Evolutionary conservation across 2,888 invertebrate species (phyloP), one percentile per base, ranked within the genome.

Genomic region (Willowsia nigromaculata): DNA sequence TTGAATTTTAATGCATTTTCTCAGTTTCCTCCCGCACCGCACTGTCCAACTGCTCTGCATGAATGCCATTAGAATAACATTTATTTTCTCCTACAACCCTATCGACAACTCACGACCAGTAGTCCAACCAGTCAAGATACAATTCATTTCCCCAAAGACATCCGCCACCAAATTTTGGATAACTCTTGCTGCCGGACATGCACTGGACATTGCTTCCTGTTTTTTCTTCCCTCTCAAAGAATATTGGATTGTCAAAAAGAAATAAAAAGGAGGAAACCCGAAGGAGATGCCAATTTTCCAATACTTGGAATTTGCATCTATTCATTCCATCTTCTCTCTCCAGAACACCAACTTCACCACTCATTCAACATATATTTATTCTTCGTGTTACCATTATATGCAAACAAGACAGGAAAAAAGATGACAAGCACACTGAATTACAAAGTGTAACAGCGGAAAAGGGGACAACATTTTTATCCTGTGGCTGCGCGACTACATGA

Each of bases 1-100:
- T 76, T 85, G 85, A 85, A 85, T 85, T 85, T 85, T 85, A 85
- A 85, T 85, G 85, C 30, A 56, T 65, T 56, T 80, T 80, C 59
- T 33, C 80, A 80, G 37, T 50, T 82, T 82, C 65, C 43, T 37
- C 18, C 80, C 50, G 47, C 37, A 30, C 80, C 50, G 47, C 37
- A 30, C n/a, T 27, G 22, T 18, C 47, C 47, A 37, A n/a, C 78
- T 50, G 47, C 78, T 56, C 78, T 53, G 43, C 78, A 78, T 78
- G 78, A 78, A 53, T 78, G 30, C 78, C 78, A 78, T 78, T 78
- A 78, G 56, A 78, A 78, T 78, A 78, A 47, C 74, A 74, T 74
- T 62, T 68, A 68, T 68, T 62, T 62, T 50, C 47, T 40, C 62
- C 33, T 56, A n/a, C n/a, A n/a, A n/a, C n/a, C n/a, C n/a, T n/a